Conservation (phyloP, 2,888 invertebrate species). For the Drosophila cognata region DNA sequence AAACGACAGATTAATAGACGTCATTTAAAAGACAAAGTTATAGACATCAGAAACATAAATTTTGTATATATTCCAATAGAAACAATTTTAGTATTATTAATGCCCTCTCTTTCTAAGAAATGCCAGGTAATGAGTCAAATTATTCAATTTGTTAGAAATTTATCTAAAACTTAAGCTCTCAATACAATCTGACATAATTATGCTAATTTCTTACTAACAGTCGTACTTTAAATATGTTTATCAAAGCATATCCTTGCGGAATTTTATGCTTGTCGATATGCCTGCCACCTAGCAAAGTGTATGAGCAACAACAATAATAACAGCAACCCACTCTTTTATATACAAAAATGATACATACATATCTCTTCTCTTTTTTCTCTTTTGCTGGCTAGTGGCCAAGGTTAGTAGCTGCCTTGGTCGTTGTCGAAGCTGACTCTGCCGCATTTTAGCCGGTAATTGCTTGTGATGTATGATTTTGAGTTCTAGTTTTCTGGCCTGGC, state of each 20-base stretch:
- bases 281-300: slow-evolving; percentile 39
- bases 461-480: slow-evolving; percentile 80
- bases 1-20: background rate
- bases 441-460: slow-evolving; percentile 80
- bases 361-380: slow-evolving; percentile 36
- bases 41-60: background rate
- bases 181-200: background rate
- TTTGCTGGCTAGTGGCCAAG: slow-evolving; percentile 62
- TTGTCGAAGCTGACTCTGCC: slow-evolving; percentile 66
- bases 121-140: background rate
- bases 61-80: background rate
- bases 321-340: slow-evolving; percentile 60
- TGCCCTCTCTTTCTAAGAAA: background rate
- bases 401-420: slow-evolving; percentile 63
- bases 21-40: background rate
- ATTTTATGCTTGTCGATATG: slow-evolving; percentile 11
- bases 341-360: slow-evolving; percentile 33
- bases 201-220: background rate
- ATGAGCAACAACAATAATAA: slow-evolving; percentile 70
- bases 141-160: background rate
- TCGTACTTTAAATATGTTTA: background rate
- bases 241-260: slow-evolving; percentile 1
- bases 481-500: slow-evolving; percentile 73
- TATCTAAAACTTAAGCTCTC: background rate
- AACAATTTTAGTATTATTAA: background rate